A percentile compares a stretch with the other conserved stretches of the same genome.
phyloP scores from a whole-genome alignment of 2,797 vertebrate genomes.

The Austrolebias charrua region DNA sequence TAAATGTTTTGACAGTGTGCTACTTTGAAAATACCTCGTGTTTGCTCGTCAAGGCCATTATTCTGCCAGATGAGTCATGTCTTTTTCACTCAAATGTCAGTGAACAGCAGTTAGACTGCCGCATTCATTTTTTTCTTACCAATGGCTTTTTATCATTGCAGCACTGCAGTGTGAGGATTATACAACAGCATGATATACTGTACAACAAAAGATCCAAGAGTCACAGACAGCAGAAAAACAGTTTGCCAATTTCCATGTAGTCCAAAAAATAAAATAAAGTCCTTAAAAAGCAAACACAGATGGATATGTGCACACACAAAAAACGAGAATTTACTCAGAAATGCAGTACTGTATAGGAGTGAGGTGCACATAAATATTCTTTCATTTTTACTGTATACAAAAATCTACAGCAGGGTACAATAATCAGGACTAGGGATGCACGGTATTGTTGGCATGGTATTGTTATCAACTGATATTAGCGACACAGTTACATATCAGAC shows the following conservation, averaged over 20 bases:
- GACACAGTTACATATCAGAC: no score
- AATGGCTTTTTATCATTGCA: slow-evolving; percentile 13
- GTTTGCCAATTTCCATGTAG: not conserved
- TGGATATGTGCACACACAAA: not conserved
- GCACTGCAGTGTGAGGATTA: slow-evolving; percentile 2
- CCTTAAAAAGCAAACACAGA: not conserved
- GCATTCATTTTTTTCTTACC: slow-evolving; percentile 8
- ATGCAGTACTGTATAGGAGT: not conserved
- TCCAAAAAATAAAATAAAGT: no score
- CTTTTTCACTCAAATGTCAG: slow-evolving; percentile 15
- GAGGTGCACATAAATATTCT: not conserved
- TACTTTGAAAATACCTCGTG: not conserved
- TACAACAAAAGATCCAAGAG: slow-evolving; percentile 7
- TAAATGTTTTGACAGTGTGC: slow-evolving; percentile 1
- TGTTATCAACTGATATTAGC: no score
- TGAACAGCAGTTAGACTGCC: slow-evolving; percentile 15
- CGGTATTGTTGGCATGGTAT: no score
- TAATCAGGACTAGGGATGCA: not conserved
- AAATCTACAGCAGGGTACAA: slow-evolving; percentile 14
- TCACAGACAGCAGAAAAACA: slow-evolving; percentile 3
- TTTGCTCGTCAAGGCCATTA: not conserved
- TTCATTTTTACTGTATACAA: not conserved
- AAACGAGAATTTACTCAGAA: not conserved
- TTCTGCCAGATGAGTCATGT: slow-evolving; percentile 17
- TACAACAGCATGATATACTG: slow-evolving; percentile 16